Base-by-base conservation (phyloP, 2,888 invertebrate species). In the Limnephilus auricula region DNA sequence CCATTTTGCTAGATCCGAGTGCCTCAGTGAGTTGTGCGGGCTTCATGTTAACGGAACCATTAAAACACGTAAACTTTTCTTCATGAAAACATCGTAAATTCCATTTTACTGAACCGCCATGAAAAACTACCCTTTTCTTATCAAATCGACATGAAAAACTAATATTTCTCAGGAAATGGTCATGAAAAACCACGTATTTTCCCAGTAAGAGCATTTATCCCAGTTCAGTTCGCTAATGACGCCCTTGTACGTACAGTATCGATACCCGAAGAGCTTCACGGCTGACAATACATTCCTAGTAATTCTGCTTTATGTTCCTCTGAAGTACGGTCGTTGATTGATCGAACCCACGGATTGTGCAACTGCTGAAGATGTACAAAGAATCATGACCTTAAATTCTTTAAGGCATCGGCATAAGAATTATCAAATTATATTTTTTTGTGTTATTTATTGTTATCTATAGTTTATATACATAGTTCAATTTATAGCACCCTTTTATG, bases 271-370 rank as follows among this genome's bases (percentile, higher is more conserved):
- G 37, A 84, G 40, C 84, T 37, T 34, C 34, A n/a, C 6, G n/a
- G n/a, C 37, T 30, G 50, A 87, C 87, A 65, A 87, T 87, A 87
- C 78, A 65, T 78, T 87, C 31, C 31, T 25, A 78, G 87, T 78
- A 31, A 87, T 87, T 87, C 87, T 31, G 87, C 65, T 87, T 87
- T 87, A 87, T 87, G 50, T 32, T 65, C 9, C 50, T 30, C 31
- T 25, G 34, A 87, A 87, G 65, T 87, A 78, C 18, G 31, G 65
- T 65, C 25, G 87, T 78, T 87, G 87, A 87, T 34, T 78, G 87
- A 87, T 87, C 65, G 25, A 65, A 65, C 65, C 25, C 5, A 65
- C 9, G 65, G 65, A 65, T 25, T 65, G 65, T 65, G 6, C 25
- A 65, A 65, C 65, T 25, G 65, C 9, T 9, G 65, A 65, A 65